Evolutionary conservation across 2,113 vertebrate genomes (phyloP).

Genomic region (Pheucticus melanocephalus): DNA sequence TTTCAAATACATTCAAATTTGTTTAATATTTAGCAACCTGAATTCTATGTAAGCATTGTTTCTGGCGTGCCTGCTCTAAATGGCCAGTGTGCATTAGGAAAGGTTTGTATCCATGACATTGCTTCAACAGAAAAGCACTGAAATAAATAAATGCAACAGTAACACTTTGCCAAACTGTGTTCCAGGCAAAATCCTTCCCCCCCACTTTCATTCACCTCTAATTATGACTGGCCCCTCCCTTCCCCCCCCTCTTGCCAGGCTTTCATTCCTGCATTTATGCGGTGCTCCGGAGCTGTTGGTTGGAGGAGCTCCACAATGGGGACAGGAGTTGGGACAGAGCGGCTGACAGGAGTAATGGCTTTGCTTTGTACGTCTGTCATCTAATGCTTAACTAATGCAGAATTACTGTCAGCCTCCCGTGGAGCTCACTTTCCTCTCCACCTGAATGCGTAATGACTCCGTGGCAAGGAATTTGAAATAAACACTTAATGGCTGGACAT

Average conservation of each 20-base stretch:
- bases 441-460: slow-evolving; percentile 60
- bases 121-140: not conserved
- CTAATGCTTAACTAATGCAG: slow-evolving; percentile 66
- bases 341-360: slow-evolving; percentile 54
- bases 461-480: slow-evolving; percentile 43
- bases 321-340: slow-evolving; percentile 19
- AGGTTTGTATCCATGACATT: not conserved
- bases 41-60: not conserved
- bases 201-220: not conserved
- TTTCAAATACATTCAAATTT: slow-evolving; percentile 9
- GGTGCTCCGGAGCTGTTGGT: not conserved
- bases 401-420: slow-evolving; percentile 65
- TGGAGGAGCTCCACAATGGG: slow-evolving; percentile 42
- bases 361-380: slow-evolving; percentile 66
- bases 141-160: not conserved
- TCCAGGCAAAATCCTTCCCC: not conserved
- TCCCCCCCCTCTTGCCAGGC: not conserved
- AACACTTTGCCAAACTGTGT: not conserved
- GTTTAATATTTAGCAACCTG: not conserved
- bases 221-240: not conserved
- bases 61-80: not conserved
- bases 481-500: not conserved
- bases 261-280: not conserved
- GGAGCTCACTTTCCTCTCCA: slow-evolving; percentile 51
- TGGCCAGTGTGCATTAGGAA: not conserved